phyloP scores from a whole-genome alignment of 1,140 invertebrate species.

The Scaptomyza pallida region DNA sequence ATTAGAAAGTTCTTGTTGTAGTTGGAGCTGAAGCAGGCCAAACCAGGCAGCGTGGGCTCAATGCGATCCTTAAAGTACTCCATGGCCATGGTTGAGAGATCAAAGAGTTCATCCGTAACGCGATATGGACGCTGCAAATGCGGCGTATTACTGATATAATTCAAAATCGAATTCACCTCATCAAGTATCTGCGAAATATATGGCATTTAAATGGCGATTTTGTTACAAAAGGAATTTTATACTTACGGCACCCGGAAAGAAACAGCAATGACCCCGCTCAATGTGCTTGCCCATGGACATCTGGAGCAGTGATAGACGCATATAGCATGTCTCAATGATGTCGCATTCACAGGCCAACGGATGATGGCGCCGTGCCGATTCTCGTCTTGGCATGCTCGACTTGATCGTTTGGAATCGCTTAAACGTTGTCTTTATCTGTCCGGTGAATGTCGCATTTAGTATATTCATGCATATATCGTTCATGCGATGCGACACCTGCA shows the following conservation, averaged over 20 bases:
- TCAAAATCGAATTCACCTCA: conserved; percentile 92
- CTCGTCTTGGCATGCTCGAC: conserved; percentile 94
- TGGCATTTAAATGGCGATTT: background rate
- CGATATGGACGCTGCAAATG: conserved; percentile 93
- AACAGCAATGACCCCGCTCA: conserved; percentile 94
- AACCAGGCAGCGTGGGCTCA: conserved; percentile 93
- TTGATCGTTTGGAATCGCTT: conserved; percentile 93
- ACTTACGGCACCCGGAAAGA: conserved; percentile 94
- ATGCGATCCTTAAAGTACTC: conserved; percentile 96
- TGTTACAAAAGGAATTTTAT: too few relatives aligned
- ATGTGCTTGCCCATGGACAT: conserved; percentile 97
- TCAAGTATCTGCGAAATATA: conserved; percentile 85
- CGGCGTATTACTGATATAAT: conserved; percentile 92
- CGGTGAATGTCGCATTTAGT: conserved; percentile 92
- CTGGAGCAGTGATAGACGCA: conserved; percentile 93
- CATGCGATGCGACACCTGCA: conserved; percentile 90
- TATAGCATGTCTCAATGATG: conserved; percentile 94
- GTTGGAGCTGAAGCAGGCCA: conserved; percentile 94
- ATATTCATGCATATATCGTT: conserved; percentile 90
- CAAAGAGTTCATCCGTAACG: conserved; percentile 95
- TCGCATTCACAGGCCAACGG: conserved; percentile 93
- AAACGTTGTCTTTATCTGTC: conserved; percentile 91
- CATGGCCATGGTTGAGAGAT: conserved; percentile 96
- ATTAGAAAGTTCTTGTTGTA: conserved; percentile 90
- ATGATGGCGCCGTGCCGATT: conserved; percentile 93